Percentiles rank a stretch among this genome's conserved stretches.
Conservation (phyloP, 1,140 invertebrate species). For the Nymphalis io region DNA sequence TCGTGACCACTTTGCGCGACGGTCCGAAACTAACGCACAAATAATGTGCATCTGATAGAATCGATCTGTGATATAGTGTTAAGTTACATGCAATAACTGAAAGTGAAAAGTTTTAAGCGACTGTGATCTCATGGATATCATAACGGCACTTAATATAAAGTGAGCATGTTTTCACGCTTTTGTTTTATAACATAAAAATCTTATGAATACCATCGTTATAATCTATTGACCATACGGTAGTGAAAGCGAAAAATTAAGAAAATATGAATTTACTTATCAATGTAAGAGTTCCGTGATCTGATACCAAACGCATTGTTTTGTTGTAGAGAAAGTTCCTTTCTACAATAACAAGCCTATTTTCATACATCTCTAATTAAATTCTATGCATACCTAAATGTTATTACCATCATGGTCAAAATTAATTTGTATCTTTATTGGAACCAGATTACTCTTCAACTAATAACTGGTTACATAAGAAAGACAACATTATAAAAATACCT, state of each 20-base stretch:
- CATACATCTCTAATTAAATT: not conserved
- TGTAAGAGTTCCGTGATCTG: not conserved
- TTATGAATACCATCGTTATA: not conserved
- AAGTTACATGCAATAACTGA: conserved; percentile 55
- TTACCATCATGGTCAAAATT: not conserved
- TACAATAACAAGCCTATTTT: conserved; percentile 3
- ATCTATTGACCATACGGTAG: not conserved
- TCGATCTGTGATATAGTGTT: conserved; percentile 77
- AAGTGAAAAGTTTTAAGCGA: conserved; percentile 33
- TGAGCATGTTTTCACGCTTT: conserved; percentile 20
- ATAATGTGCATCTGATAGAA: conserved; percentile 65
- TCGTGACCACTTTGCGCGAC: conserved; percentile 48
- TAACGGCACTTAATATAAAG: conserved; percentile 2
- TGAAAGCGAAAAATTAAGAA: not conserved
- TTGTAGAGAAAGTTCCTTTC: conserved; percentile 28
- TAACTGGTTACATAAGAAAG: not conserved
- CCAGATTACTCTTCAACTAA: not conserved
- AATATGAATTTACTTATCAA: not conserved
- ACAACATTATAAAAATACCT: conserved; percentile 1
- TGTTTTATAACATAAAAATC: conserved; percentile 14
- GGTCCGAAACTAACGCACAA: conserved; percentile 41
- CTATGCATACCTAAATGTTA: not conserved
- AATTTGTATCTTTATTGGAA: no score
- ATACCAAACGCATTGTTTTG: conserved; percentile 2
- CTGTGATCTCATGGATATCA: conserved; percentile 28